Evolutionary conservation across 1,140 invertebrate species (phyloP), one percentile per base, ranked within the genome.

Genomic region (Ostrea denselamellosa): DNA sequence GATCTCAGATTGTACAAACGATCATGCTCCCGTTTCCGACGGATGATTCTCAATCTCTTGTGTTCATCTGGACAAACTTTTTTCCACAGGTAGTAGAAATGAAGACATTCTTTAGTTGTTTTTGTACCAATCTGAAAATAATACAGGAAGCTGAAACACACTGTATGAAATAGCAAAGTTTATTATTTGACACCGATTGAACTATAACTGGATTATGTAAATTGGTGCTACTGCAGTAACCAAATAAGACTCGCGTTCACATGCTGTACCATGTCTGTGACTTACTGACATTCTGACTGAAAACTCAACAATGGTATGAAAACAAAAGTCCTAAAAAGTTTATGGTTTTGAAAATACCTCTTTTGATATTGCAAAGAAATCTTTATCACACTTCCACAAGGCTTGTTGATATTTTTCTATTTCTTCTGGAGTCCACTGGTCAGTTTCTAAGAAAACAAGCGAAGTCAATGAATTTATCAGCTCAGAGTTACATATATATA

Each of bases 51-150:
- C 53, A 97, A 92, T 89, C 96, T 95, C 92, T 96, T 96, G 92
- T 97, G 97, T 91, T 97, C 98, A 93, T 98, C 97, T 85, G 97
- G 97, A 91, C 98, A 98, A 19, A 94, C 93, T 84, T 95, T 95
- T 95, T 99, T 99, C 99, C 99, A 99, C 91, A 99, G 96, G 94
- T 99, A 99, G 95, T 99, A 99, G 95, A 99, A 99, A 95, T 99
- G 98, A 91, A 99, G 96, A 95, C 98, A 99, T 93, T 99, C 98
- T 93, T 98, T 98, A 7, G 97, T 96, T 81, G 97, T 96, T 96
- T 99, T 99, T 34, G 97, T 97, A 92, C 96, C 96, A 92, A 98
- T 95, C 97, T 98, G 94, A 65, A 95, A 90, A 86, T 65, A 58
- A 19, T 12, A 9, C 9, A 44, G 1, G 5, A 44, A 44, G 1